Base-by-base conservation (phyloP, 2,888 invertebrate species). In the Ormyrus thymus region DNA sequence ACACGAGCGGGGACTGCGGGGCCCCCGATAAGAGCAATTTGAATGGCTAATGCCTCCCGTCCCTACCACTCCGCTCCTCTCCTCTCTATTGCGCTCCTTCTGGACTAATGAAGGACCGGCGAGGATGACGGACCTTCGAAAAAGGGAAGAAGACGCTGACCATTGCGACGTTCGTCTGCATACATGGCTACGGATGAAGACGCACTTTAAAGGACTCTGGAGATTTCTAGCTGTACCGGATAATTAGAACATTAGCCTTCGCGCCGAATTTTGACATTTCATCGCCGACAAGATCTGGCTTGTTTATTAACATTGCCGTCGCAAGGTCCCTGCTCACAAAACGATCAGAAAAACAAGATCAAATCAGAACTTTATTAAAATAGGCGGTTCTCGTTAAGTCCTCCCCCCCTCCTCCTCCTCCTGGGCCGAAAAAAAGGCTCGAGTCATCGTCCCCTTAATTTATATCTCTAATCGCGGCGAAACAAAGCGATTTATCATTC, bases 1-100 rank as follows among this genome's bases (percentile, higher is more conserved):
- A 29, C 53, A n/a, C 65, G 51, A 7, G 29, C 64, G 53, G 43
- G 15, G 8, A 4, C 50, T 55, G 10, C 61, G 11, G 55, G n/a
- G 11, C 8, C 10, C 53, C 81, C 85, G 87, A 88, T 87, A 87
- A 87, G 86, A 83, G 84, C 85, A 86, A 87, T 87, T 87, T 86
- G 87, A 87, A 87, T 87, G 87, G 86, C 83, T 86, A 86, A 87
- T 86, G 85, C 84, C 84, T 81, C 83, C 83, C 83, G 50, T 73
- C 56, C 50, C 73, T 65, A 53, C 59, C 53, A 4, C 46, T 53
- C 43, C 50, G 45, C 51, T 45, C 29, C 46, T 56, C 13, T 29
- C 59, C 7, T 9, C 10, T 13, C 48, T 7, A 29, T 6, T 1
- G 45, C 72, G 29, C 29, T 29, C 29, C 29, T 29, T 29, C 29